Evolutionary conservation across 2,797 vertebrate genomes (phyloP).

Genomic region (Platalea minor): DNA sequence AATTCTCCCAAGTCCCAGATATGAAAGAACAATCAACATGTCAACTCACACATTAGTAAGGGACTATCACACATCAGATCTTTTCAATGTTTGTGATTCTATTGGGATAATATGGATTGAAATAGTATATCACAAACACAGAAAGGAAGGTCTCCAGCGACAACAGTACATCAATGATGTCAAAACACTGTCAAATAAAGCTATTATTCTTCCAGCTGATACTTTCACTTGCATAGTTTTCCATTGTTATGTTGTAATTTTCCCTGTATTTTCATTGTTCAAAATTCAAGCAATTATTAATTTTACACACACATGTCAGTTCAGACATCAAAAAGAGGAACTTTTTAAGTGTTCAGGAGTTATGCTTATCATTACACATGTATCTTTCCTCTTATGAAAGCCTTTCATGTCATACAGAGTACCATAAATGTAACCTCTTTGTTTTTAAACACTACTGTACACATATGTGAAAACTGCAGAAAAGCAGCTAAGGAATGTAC

Average conservation of each 20-base stretch:
- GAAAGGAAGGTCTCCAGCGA: slow-evolving; percentile 61
- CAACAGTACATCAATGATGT: slow-evolving; percentile 67
- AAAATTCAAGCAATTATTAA: slow-evolving; percentile 38
- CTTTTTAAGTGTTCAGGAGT: neutral
- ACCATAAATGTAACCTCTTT: neutral
- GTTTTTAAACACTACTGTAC: neutral
- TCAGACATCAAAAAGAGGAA: slow-evolving; percentile 17
- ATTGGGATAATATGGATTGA: slow-evolving; percentile 67
- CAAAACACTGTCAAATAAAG: slow-evolving; percentile 72
- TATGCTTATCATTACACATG: neutral
- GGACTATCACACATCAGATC: slow-evolving; percentile 54
- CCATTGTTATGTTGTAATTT: slow-evolving; percentile 47
- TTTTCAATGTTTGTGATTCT: slow-evolving; percentile 58
- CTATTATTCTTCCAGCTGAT: slow-evolving; percentile 59
- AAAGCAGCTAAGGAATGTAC: neutral
- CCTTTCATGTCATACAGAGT: neutral
- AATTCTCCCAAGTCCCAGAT: slow-evolving; percentile 39
- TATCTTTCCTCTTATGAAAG: neutral
- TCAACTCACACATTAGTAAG: slow-evolving; percentile 56
- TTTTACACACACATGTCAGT: neutral
- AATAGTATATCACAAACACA: slow-evolving; percentile 65
- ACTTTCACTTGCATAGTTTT: slow-evolving; percentile 45
- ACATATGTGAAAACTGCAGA: neutral
- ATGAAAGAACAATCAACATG: slow-evolving; percentile 66
- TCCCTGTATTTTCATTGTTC: slow-evolving; percentile 52